Conservation (phyloP, 2,888 invertebrate genomes). For the Herminia tarsipennalis region DNA sequence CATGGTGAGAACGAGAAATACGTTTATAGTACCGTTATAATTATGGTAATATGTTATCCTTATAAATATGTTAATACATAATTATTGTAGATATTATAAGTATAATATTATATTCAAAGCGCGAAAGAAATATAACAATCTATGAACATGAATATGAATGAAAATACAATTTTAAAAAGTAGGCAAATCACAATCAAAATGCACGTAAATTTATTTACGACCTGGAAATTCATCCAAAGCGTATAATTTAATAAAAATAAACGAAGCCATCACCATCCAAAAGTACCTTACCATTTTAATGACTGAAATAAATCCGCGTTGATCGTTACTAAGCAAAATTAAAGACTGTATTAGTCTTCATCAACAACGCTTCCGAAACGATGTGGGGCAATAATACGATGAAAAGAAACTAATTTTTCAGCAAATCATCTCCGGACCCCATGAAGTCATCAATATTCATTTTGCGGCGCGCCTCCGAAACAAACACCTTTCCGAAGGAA, state of each 20-base stretch:
- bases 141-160: too few species aligned
- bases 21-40: too few species aligned
- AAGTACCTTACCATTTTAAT: slow-evolving; percentile 38
- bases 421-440: slow-evolving; percentile 83
- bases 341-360: slow-evolving; percentile 83
- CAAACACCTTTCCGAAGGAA: slow-evolving; percentile 79
- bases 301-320: slow-evolving; percentile 57
- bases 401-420: slow-evolving; percentile 84
- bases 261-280: slow-evolving; percentile 27
- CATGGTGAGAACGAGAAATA: background rate
- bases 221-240: too few species aligned
- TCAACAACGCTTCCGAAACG: slow-evolving; percentile 71
- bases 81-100: too few species aligned
- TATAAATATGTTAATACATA: too few species aligned
- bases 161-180: too few species aligned
- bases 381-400: slow-evolving; percentile 80
- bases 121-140: too few species aligned
- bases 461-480: slow-evolving; percentile 81
- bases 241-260: slow-evolving; percentile 34
- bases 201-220: slow-evolving; percentile 10
- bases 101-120: too few species aligned
- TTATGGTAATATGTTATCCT: too few species aligned
- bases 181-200: background rate
- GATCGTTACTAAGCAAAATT: slow-evolving; percentile 78
- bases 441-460: slow-evolving; percentile 85